Base-by-base conservation (phyloP, 2,113 vertebrate species). In the Sisor rabdophorus region DNA sequence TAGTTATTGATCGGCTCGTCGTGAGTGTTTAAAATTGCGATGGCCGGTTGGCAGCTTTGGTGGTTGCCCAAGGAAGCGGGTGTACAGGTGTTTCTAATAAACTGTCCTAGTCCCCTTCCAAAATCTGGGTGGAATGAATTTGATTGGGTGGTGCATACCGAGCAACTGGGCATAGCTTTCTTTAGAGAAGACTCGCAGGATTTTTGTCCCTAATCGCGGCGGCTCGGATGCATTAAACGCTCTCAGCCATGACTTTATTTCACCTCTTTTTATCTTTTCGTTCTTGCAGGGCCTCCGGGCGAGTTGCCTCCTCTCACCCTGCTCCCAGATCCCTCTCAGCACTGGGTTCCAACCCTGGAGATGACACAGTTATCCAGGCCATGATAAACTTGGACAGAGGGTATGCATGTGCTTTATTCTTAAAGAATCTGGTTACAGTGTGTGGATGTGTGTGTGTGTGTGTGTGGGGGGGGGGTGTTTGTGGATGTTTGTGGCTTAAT, bases 361-460 rank as follows among this genome's bases (percentile, higher is more conserved):
- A 90, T 4, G 89, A 91, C 83, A 88, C 85, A 3, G 77, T 92
- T 22, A 87, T 92, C 52, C 90, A 91, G 81, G 89, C 89, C 82
- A 90, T 93, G 74, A 87, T 91, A 63, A 91, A 84, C 85, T 77
- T 92, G 80, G 90, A 91, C 80, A 76, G 88, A 84, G 89, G 89
- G 91, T 91, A 88, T 1, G 80, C 61, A 67, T 13, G 28, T 4
- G 11, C 54, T 19, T 15, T 17, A 52, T 72, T 11, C 52, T 1
- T 50, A 56, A 52, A 22, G 12, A 65, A 47, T 40, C 2, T n/a
- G 6, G 20, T 65, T 63, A 5, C 11, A 63, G 3, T n/a, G n/a
- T n/a, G n/a, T n/a, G n/a, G n/a, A n/a, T n/a, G n/a, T n/a, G n/a
- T n/a, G n/a, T n/a, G n/a, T n/a, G n/a, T n/a, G n/a, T n/a, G n/a